Conservation (phyloP, 2,888 invertebrate genomes). For the Leptinotarsa juncta region DNA sequence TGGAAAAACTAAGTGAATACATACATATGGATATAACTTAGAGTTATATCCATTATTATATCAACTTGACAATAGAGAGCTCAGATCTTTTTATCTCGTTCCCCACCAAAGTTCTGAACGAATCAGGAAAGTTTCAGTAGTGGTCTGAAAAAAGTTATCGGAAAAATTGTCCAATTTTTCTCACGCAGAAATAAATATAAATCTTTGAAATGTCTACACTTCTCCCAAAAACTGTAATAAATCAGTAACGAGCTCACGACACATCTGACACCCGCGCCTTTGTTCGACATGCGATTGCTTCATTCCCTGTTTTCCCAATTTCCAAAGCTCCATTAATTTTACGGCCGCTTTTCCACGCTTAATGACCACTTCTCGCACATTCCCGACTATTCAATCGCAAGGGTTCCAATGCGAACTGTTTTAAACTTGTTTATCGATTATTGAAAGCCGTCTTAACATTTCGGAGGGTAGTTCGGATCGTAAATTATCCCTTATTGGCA, state of each 20-base stretch:
- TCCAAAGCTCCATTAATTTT: slow-evolving; percentile 41
- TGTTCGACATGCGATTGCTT: slow-evolving; percentile 44
- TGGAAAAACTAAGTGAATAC: too few relatives aligned
- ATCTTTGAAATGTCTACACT: slow-evolving; percentile 31
- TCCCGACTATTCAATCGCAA: slow-evolving; percentile 35
- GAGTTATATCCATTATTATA: too few relatives aligned
- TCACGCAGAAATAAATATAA: slow-evolving; percentile 19
- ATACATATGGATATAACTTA: too few relatives aligned
- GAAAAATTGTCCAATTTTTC: not conserved
- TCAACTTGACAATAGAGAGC: too few relatives aligned
- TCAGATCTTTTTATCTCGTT: too few relatives aligned
- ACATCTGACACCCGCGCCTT: slow-evolving; percentile 37
- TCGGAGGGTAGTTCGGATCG: slow-evolving; percentile 25
- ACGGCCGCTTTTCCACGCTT: slow-evolving; percentile 25
- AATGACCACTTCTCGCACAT: slow-evolving; percentile 41
- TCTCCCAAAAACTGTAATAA: slow-evolving; percentile 32
- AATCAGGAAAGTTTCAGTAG: too few relatives aligned
- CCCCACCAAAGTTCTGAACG: too few relatives aligned
- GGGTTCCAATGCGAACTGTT: slow-evolving; percentile 38
- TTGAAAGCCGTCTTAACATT: slow-evolving; percentile 32
- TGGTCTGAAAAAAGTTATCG: too few relatives aligned
- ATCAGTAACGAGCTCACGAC: slow-evolving; percentile 42
- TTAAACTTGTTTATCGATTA: slow-evolving; percentile 44
- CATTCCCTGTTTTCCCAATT: slow-evolving; percentile 39
- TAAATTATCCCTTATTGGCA: slow-evolving; percentile 33